Conservation (phyloP, 2,888 invertebrate genomes). For the Amiota mariae region DNA sequence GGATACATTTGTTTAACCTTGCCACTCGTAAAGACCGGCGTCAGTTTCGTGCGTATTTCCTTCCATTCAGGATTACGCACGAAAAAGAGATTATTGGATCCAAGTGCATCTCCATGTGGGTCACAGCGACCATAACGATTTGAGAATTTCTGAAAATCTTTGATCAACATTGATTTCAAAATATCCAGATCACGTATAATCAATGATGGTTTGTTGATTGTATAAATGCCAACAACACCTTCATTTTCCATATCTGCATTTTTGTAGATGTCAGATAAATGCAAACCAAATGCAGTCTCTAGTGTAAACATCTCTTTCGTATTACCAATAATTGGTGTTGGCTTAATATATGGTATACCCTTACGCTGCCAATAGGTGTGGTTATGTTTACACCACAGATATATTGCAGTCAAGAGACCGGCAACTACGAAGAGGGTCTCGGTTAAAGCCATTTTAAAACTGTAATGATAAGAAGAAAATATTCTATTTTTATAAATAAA, state of each 20-base stretch:
- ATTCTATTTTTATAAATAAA: neutral
- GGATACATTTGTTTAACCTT: constrained; percentile 72
- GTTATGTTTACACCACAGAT: constrained; percentile 70
- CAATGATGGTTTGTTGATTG: constrained; percentile 74
- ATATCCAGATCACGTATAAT: constrained; percentile 74
- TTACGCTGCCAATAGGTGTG: constrained; percentile 69
- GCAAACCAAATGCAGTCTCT: constrained; percentile 63
- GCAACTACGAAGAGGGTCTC: constrained; percentile 54
- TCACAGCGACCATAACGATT: constrained; percentile 64
- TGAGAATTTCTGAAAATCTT: constrained; percentile 73
- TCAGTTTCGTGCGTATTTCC: constrained; percentile 71
- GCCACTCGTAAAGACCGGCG: constrained; percentile 74
- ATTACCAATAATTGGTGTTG: constrained; percentile 73
- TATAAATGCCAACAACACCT: constrained; percentile 71
- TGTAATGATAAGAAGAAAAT: constrained; percentile 74
- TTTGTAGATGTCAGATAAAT: constrained; percentile 70
- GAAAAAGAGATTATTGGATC: constrained; percentile 73
- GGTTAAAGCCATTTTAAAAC: constrained; percentile 65
- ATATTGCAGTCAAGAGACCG: constrained; percentile 48
- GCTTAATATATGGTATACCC: constrained; percentile 69
- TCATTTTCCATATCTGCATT: constrained; percentile 56
- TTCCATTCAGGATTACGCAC: constrained; percentile 74
- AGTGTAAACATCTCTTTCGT: constrained; percentile 64
- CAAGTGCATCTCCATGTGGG: constrained; percentile 70
- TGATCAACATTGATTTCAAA: constrained; percentile 73